These are phyloP conservation scores for Scolanthus callimorphus DNA, from an alignment of 92 coral and sea anemone genomes.

Conservation along the genomic window DNA sequence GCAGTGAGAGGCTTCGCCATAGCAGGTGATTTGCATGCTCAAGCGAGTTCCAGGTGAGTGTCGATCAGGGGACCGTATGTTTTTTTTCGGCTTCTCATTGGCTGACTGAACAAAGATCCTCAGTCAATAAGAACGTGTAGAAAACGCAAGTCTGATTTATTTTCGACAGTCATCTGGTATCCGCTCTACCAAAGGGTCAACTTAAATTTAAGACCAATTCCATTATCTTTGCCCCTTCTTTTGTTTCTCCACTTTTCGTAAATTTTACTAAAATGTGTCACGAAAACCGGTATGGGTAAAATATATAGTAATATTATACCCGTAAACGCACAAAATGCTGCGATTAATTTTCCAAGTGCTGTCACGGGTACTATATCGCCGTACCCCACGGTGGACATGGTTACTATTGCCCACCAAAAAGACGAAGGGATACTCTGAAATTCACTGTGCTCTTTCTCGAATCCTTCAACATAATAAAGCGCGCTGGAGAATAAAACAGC, in stretches of 20 bases:
- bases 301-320: slow-evolving; percentile 76
- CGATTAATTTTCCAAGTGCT: slow-evolving; percentile 63
- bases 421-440: slow-evolving; percentile 72
- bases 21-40: too few species aligned
- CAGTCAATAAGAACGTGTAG: too few species aligned
- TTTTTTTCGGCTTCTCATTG: too few species aligned
- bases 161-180: too few species aligned
- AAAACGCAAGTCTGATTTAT: too few species aligned
- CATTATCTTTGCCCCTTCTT: neutral
- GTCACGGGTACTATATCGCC: slow-evolving; percentile 87
- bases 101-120: too few species aligned
- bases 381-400: slow-evolving; percentile 97
- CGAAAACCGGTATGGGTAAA: slow-evolving; percentile 85
- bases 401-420: slow-evolving; percentile 82
- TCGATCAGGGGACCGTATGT: too few species aligned
- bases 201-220: neutral
- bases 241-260: slow-evolving; percentile 41
- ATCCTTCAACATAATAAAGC: slow-evolving; percentile 58
- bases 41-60: too few species aligned
- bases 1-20: too few species aligned
- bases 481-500: slow-evolving; percentile 72
- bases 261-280: slow-evolving; percentile 67
- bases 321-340: slow-evolving; percentile 63
- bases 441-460: slow-evolving; percentile 14
- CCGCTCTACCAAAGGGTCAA: too few species aligned